Percentiles rank a stretch among this genome's conserved stretches.
phyloP scores from a whole-genome alignment of 1,140 invertebrate genomes.

The Cyclargus thomasi region DNA sequence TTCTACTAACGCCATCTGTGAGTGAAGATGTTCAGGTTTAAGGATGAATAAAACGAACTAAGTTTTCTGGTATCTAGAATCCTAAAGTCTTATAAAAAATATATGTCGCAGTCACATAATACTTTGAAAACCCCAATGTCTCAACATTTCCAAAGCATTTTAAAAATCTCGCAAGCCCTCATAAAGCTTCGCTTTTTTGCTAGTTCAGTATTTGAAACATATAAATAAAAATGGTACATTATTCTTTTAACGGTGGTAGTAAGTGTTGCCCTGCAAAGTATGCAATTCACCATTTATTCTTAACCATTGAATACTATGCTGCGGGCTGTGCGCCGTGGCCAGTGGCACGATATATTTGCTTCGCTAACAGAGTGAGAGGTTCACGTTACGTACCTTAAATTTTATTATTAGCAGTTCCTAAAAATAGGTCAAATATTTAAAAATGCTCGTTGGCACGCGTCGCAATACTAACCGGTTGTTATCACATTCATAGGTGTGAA shows the following conservation, averaged over 20 bases:
- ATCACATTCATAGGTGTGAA: conserved; percentile 44
- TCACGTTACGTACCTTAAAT: conserved; percentile 74
- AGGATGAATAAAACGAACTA: too few species aligned
- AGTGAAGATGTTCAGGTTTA: too few species aligned
- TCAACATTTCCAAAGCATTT: too few species aligned
- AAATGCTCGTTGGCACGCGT: conserved; percentile 62
- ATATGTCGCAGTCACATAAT: too few species aligned
- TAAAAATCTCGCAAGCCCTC: too few species aligned
- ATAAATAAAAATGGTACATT: too few species aligned
- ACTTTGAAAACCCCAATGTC: too few species aligned
- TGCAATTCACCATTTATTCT: conserved; percentile 30
- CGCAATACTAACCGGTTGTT: conserved; percentile 45
- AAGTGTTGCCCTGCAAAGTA: conserved; percentile 37
- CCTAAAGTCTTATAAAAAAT: too few species aligned
- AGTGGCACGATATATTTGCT: conserved; percentile 35
- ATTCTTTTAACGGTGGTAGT: conserved; percentile 8
- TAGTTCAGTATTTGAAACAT: too few species aligned
- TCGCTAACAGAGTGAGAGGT: conserved; percentile 54
- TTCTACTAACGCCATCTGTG: too few species aligned
- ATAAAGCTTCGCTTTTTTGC: too few species aligned
- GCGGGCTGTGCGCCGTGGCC: background rate
- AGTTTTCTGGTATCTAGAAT: too few species aligned
- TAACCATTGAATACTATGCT: conserved; percentile 25
- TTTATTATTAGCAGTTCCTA: conserved; percentile 69
- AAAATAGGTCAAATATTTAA: conserved; percentile 74